These are phyloP conservation scores for Chlamydotis undulata DNA, from an alignment of 2,113 vertebrate genomes.

Conservation along the genomic window DNA sequence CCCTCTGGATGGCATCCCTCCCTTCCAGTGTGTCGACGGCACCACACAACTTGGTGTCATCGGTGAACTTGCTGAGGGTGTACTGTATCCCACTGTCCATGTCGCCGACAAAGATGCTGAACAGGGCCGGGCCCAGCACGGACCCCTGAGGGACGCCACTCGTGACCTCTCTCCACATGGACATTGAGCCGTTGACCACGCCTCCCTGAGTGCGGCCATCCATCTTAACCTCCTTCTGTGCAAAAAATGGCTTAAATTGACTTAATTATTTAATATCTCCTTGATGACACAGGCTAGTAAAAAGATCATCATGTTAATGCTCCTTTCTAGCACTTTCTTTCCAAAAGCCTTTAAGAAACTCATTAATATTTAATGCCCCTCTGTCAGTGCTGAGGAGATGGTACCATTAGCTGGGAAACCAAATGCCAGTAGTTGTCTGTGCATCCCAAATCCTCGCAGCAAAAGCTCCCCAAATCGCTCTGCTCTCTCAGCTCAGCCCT, in stretches of 20 bases:
- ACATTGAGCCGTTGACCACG: no score
- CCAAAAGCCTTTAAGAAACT: conserved; percentile 62
- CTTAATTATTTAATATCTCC: conserved; percentile 70
- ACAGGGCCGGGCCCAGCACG: no score
- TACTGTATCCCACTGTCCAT: no score
- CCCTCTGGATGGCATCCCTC: no score
- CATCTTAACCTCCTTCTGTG: conserved; percentile 37
- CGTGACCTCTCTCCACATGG: no score
- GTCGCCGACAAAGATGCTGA: no score
- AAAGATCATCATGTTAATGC: conserved; percentile 47
- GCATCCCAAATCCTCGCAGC: background rate
- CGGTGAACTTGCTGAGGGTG: no score
- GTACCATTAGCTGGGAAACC: conserved; percentile 42
- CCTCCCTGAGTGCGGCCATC: no score
- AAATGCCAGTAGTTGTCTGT: conserved; percentile 20
- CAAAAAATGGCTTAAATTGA: conserved; percentile 27
- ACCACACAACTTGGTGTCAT: no score
- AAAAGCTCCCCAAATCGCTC: background rate
- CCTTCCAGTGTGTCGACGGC: no score
- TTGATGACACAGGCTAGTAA: conserved; percentile 16
- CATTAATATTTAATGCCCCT: conserved; percentile 69
- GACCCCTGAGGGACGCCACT: no score
- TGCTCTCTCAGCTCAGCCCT: background rate
- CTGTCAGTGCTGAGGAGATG: conserved; percentile 38
- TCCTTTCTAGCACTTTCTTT: conserved; percentile 49